phyloP scores from a whole-genome alignment of 2,888 invertebrate genomes.

The Fragum sueziense region DNA sequence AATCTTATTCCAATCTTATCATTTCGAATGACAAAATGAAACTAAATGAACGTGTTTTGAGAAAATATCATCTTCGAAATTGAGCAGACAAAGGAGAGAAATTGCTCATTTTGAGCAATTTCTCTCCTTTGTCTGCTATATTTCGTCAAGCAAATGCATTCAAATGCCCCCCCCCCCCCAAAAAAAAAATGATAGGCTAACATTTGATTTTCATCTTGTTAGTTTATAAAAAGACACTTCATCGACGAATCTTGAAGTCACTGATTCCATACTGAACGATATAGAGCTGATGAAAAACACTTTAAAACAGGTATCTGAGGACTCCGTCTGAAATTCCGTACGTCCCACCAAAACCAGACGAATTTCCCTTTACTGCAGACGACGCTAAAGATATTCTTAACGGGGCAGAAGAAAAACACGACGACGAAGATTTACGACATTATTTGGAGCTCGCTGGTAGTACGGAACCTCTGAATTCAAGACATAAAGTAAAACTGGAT shows the following conservation, averaged over 20 bases:
- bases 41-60: too few relatives aligned
- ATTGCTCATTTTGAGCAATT: too few relatives aligned
- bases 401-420: slow-evolving; percentile 23
- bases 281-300: slow-evolving; percentile 66
- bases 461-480: slow-evolving; percentile 64
- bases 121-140: too few relatives aligned
- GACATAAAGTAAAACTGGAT: slow-evolving; percentile 53
- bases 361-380: slow-evolving; percentile 58
- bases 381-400: slow-evolving; percentile 38
- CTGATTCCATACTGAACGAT: slow-evolving; percentile 56
- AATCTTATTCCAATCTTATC: too few relatives aligned
- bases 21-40: too few relatives aligned
- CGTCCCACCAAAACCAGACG: slow-evolving; percentile 20
- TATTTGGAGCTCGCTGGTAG: slow-evolving; percentile 66
- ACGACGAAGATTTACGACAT: slow-evolving; percentile 62
- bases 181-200: background rate
- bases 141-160: too few relatives aligned
- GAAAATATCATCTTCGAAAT: too few relatives aligned
- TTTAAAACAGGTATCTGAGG: slow-evolving; percentile 54
- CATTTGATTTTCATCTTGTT: too few relatives aligned
- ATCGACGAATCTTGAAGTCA: slow-evolving; percentile 49
- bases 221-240: too few relatives aligned
- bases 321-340: slow-evolving; percentile 21
- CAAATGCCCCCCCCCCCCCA: too few relatives aligned
- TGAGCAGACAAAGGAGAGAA: too few relatives aligned